Evolutionary conservation across 1,140 invertebrate genomes (phyloP).

Genomic region (Zaprionus davidi): DNA sequence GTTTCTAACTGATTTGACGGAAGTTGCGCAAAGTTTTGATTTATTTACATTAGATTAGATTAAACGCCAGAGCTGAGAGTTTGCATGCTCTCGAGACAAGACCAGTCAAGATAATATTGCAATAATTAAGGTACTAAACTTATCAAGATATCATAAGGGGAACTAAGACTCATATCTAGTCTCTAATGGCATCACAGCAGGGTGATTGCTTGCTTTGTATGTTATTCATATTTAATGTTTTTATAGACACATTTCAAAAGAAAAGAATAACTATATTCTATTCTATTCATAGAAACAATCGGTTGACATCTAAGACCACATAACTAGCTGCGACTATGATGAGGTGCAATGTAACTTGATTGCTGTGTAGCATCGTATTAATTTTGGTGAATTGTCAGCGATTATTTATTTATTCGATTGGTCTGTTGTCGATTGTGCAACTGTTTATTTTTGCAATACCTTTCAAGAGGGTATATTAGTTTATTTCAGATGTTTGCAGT

Average conservation of each 20-base stretch:
- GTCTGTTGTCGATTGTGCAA: conserved; percentile 6
- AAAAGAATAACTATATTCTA: no score
- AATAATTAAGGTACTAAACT: background rate
- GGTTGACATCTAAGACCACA: no score
- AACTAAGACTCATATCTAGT: no score
- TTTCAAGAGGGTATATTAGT: background rate
- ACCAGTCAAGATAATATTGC: background rate
- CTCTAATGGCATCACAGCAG: no score
- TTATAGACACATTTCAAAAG: no score
- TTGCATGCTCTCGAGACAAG: background rate
- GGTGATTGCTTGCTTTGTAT: no score
- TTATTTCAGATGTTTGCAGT: background rate
- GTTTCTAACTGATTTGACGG: background rate
- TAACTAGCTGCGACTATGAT: no score
- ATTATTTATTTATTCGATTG: conserved; percentile 18
- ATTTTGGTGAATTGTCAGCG: background rate
- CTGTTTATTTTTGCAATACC: background rate
- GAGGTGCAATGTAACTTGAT: no score
- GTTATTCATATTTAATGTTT: no score
- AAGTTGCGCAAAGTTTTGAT: conserved; percentile 9
- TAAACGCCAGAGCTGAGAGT: background rate
- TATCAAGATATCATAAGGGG: background rate
- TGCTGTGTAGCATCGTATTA: background rate
- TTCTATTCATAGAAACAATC: no score
- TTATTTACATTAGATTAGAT: conserved; percentile 7